Conservation (phyloP, 2,797 vertebrate genomes). For the Manis pentadactyla region DNA sequence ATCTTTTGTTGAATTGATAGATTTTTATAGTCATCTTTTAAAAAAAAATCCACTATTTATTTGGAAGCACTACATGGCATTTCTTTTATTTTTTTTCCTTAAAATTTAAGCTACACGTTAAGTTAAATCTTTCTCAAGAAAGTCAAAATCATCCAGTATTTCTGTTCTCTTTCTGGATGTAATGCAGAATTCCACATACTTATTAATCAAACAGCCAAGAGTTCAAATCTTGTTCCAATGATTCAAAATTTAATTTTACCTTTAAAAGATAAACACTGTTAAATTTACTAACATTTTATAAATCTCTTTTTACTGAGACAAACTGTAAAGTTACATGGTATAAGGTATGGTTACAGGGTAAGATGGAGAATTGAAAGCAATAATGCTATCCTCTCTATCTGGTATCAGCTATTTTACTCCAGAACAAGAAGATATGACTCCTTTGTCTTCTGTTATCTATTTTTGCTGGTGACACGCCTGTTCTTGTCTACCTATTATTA, state of each 20-base stretch:
- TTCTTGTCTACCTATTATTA: background rate
- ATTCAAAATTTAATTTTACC: slow-evolving; percentile 10
- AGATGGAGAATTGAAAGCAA: background rate
- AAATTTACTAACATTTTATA: background rate
- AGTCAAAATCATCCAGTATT: background rate
- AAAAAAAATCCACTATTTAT: background rate
- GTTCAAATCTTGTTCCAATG: background rate
- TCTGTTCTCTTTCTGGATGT: background rate
- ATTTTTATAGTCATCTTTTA: background rate
- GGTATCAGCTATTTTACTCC: background rate
- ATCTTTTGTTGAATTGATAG: background rate
- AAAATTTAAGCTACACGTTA: background rate
- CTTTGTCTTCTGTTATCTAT: background rate
- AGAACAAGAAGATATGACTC: background rate
- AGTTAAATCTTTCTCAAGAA: background rate
- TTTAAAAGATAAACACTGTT: background rate
- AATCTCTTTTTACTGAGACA: background rate
- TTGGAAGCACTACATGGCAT: background rate
- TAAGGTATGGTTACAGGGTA: background rate
- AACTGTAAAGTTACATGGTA: background rate
- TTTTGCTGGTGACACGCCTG: background rate
- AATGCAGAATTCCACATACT: background rate
- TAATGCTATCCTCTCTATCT: background rate
- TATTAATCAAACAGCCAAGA: background rate
- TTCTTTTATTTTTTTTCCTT: background rate